phyloP scores from a whole-genome alignment of 2,113 vertebrate species.

The Misgurnus anguillicaudatus region DNA sequence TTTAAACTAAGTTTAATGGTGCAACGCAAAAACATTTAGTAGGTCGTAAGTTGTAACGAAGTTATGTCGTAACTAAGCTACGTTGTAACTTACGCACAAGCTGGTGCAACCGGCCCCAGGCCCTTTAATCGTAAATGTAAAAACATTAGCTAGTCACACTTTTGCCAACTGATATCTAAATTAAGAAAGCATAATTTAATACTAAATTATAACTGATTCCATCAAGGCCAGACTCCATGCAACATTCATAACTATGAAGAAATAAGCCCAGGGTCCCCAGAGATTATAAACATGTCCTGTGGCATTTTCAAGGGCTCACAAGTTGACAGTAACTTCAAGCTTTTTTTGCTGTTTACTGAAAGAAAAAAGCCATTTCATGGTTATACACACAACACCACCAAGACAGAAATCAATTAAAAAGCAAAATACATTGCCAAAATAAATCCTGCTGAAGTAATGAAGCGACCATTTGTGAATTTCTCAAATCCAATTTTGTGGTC shows the following conservation, averaged over 20 bases:
- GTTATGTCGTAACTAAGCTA: too few relatives aligned
- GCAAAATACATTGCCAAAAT: constrained; percentile 47
- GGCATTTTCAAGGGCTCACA: constrained; percentile 12
- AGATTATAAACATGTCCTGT: constrained; percentile 17
- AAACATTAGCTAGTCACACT: background rate
- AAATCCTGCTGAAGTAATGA: constrained; percentile 56
- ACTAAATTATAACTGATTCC: background rate
- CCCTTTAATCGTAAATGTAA: background rate
- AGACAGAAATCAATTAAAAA: constrained; percentile 53
- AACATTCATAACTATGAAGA: background rate
- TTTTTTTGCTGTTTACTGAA: constrained; percentile 30
- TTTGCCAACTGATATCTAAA: background rate
- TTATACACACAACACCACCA: constrained; percentile 44
- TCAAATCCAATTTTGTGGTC: constrained; percentile 55
- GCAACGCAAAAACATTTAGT: too few relatives aligned
- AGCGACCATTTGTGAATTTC: constrained; percentile 55
- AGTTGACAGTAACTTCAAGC: constrained; percentile 24
- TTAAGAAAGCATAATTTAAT: background rate
- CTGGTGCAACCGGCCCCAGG: too few relatives aligned
- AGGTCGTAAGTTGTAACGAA: too few relatives aligned
- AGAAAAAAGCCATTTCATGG: constrained; percentile 52
- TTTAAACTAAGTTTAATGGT: too few relatives aligned
- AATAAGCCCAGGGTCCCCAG: background rate
- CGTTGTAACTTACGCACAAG: too few relatives aligned
- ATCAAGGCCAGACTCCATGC: background rate